phyloP scores from a whole-genome alignment of 1,140 invertebrate genomes.

The Leptestheria dahalacensis region DNA sequence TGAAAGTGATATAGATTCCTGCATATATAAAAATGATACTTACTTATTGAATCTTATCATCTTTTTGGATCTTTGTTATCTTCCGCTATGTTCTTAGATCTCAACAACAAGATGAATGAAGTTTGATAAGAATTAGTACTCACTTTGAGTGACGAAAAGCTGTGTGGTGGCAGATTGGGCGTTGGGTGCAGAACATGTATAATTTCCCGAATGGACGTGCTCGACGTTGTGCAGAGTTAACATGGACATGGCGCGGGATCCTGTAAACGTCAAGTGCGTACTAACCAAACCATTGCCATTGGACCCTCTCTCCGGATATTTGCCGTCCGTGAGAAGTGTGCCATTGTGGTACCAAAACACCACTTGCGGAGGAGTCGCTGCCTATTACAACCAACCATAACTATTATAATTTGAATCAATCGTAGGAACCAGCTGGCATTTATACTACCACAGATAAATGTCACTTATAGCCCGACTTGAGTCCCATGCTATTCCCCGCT shows the following conservation, averaged over 20 bases:
- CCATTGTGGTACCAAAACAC: slow-evolving; percentile 86
- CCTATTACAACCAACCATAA: slow-evolving; percentile 39
- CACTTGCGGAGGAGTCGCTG: slow-evolving; percentile 71
- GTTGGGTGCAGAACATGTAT: slow-evolving; percentile 15
- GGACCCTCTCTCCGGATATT: slow-evolving; percentile 40
- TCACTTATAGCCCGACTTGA: too few species aligned
- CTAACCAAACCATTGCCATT: slow-evolving; percentile 6
- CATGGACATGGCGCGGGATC: slow-evolving; percentile 23
- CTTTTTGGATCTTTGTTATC: too few species aligned
- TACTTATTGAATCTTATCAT: too few species aligned
- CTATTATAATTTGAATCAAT: neutral
- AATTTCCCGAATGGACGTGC: slow-evolving; percentile 49
- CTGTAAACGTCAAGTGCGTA: slow-evolving; percentile 48
- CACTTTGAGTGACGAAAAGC: slow-evolving; percentile 16
- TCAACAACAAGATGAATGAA: too few species aligned
- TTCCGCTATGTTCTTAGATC: too few species aligned
- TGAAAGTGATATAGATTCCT: too few species aligned
- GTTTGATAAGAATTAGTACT: too few species aligned
- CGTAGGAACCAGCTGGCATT: neutral
- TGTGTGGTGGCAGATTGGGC: slow-evolving; percentile 15
- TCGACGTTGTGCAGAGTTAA: slow-evolving; percentile 67
- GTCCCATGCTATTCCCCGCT: too few species aligned
- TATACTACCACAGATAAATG: too few species aligned
- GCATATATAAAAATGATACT: too few species aligned
- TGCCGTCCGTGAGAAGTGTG: slow-evolving; percentile 83